Percentiles rank a stretch among this genome's conserved stretches.
phyloP scores from a whole-genome alignment of 2,113 vertebrate genomes.

The Calidris pygmaea region DNA sequence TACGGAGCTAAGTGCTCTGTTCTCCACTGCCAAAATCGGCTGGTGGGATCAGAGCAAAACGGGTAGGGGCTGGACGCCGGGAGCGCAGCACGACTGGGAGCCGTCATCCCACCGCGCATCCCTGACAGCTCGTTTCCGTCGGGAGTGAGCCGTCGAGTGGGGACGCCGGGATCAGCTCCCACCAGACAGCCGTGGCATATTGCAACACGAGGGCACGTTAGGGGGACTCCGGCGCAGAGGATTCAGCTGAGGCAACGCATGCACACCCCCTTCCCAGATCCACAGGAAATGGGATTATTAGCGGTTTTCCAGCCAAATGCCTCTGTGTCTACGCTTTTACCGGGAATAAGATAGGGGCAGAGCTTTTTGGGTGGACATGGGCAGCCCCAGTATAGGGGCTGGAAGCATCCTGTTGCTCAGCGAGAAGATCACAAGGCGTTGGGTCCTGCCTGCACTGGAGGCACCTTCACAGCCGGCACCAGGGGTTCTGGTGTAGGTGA shows the following conservation, averaged over 20 bases:
- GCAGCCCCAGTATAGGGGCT: not conserved
- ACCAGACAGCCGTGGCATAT: accelerated
- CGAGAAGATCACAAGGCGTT: not conserved
- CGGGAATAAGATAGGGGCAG: not conserved
- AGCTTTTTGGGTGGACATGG: not conserved
- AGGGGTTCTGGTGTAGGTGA: not conserved
- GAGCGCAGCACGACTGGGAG: not conserved
- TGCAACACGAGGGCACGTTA: not conserved
- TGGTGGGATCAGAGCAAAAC: not conserved
- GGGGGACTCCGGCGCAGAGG: not conserved
- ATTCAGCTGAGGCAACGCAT: not conserved
- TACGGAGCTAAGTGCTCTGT: accelerated
- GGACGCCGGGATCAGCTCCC: not conserved
- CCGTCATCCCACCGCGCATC: not conserved
- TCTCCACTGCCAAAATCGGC: not conserved
- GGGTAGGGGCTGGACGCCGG: accelerated
- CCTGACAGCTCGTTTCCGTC: not conserved
- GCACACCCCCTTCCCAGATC: not conserved
- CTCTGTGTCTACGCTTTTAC: not conserved
- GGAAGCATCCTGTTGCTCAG: not conserved
- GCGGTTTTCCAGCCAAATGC: not conserved
- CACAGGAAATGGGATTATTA: not conserved
- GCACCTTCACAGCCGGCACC: not conserved
- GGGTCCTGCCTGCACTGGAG: not conserved
- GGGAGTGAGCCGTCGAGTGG: not conserved